Evolutionary conservation across 2,888 invertebrate genomes (phyloP).

Genomic region (Spilarctia lutea): DNA sequence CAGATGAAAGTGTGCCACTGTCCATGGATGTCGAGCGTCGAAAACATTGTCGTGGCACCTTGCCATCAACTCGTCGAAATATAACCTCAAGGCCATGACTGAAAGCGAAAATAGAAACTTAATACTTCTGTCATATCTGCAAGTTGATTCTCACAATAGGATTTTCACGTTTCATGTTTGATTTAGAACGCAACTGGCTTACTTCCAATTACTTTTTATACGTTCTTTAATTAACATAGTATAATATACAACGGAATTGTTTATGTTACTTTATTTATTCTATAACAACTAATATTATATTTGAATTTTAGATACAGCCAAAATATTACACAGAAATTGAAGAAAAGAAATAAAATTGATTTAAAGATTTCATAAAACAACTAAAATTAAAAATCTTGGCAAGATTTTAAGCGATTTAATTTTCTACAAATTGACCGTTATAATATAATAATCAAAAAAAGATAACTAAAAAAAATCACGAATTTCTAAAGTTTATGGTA

Average conservation of each 20-base stretch:
- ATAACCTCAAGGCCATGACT: slow-evolving; percentile 81
- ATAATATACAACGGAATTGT: neutral
- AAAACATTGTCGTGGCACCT: slow-evolving; percentile 79
- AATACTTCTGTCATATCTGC: slow-evolving; percentile 52
- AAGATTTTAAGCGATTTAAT: neutral
- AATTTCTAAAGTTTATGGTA: slow-evolving; percentile 44
- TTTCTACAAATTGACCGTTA: neutral
- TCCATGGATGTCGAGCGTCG: slow-evolving; percentile 61
- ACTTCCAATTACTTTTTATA: neutral
- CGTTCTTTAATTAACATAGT: neutral
- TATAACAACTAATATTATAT: neutral
- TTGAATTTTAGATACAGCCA: neutral
- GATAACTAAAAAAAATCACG: slow-evolving; percentile 26
- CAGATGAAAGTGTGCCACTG: slow-evolving; percentile 75
- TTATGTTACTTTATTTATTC: neutral
- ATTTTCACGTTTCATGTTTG: slow-evolving; percentile 36
- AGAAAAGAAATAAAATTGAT: neutral
- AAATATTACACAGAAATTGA: neutral
- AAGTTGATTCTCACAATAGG: slow-evolving; percentile 39
- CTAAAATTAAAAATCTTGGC: neutral
- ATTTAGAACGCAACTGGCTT: slow-evolving; percentile 12
- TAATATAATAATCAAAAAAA: neutral
- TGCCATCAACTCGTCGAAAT: slow-evolving; percentile 75
- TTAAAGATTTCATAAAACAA: neutral
- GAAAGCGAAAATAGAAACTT: slow-evolving; percentile 73